Conservation (phyloP, 2,888 invertebrate species). For the Agrilus mali region DNA sequence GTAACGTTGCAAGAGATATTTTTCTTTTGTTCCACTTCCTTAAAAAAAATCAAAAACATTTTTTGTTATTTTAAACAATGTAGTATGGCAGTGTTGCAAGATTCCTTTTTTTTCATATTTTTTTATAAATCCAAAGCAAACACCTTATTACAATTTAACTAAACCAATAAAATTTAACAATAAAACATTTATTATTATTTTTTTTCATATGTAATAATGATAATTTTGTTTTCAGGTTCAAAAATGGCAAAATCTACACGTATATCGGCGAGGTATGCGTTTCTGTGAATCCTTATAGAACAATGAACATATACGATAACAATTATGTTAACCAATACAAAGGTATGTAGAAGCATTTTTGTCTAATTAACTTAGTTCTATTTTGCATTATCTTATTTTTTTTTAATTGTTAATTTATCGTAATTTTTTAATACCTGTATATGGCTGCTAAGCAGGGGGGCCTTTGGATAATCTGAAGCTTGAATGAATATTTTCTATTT, state of each 20-base stretch:
- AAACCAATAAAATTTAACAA: no score
- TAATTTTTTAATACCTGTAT: neutral
- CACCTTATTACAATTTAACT: no score
- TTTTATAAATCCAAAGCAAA: no score
- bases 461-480: neutral
- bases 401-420: neutral
- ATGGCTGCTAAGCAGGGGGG: neutral
- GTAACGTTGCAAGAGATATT: no score
- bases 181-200: no score
- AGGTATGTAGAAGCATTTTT: conserved; percentile 37
- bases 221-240: conserved; percentile 57
- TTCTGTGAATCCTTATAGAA: conserved; percentile 93
- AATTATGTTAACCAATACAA: conserved; percentile 82
- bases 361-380: neutral
- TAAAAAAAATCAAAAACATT: no score
- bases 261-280: conserved; percentile 98
- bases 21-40: no score
- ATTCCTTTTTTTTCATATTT: no score
- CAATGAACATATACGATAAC: conserved; percentile 81
- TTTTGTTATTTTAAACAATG: no score
- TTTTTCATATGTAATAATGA: no score
- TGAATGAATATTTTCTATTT: neutral
- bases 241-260: conserved; percentile 87
- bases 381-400: neutral
- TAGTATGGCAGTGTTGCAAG: no score